phyloP scores from a whole-genome alignment of 2,113 vertebrate species.

The Sinocyclocheilus rhinocerous region DNA sequence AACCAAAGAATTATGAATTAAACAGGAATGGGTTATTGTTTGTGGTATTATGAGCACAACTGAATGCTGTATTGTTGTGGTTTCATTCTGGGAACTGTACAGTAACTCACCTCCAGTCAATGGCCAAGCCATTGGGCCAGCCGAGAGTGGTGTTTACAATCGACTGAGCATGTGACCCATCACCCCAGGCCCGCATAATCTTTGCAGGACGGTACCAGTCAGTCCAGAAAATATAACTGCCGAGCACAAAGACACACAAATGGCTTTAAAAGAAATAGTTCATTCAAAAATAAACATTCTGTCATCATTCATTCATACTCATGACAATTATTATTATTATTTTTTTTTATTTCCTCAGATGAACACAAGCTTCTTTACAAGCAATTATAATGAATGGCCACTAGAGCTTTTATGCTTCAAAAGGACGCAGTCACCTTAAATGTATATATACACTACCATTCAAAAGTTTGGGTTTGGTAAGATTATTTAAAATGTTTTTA shows the following conservation, averaged over 20 bases:
- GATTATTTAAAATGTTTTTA: too few relatives aligned
- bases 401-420: too few relatives aligned
- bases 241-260: conserved; percentile 40
- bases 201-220: conserved; percentile 97
- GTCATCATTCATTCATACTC: too few relatives aligned
- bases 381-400: too few relatives aligned
- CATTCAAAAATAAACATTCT: too few relatives aligned
- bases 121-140: conserved; percentile 96
- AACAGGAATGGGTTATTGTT: conserved; percentile 1
- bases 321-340: too few relatives aligned
- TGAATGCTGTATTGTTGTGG: conserved; percentile 14
- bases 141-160: conserved; percentile 94
- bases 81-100: conserved; percentile 23
- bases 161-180: conserved; percentile 89
- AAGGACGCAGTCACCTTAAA: too few relatives aligned
- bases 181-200: conserved; percentile 95
- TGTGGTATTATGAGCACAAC: conserved; percentile 8
- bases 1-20: conserved; percentile 27
- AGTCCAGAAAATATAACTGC: conserved; percentile 95
- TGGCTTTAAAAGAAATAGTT: too few relatives aligned
- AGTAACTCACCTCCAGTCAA: conserved; percentile 91
- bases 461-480: too few relatives aligned
- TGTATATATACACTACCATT: too few relatives aligned
- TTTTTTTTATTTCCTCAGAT: too few relatives aligned
- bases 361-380: too few relatives aligned